Conservation (phyloP, 2,113 vertebrate species). For the Oryzias woworae region DNA sequence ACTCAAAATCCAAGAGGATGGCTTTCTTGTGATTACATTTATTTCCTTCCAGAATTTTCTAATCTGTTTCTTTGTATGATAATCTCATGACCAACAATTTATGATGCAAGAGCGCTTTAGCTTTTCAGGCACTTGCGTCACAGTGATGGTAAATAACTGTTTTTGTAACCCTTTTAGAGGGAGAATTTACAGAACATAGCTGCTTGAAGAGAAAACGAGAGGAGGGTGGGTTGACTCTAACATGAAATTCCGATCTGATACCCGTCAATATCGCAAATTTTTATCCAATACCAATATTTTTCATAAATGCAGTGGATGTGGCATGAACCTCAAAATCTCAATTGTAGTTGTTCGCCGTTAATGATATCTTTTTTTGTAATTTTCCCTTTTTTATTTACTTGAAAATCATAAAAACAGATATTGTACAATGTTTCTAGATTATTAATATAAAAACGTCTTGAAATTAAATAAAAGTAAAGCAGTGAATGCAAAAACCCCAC, state of each 20-base stretch:
- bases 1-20: slow-evolving; percentile 31
- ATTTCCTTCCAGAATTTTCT: not conserved
- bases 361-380: too few species aligned
- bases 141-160: slow-evolving; percentile 1
- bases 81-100: not conserved
- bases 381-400: too few species aligned
- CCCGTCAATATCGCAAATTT: too few species aligned
- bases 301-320: too few species aligned
- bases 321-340: too few species aligned
- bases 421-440: too few species aligned
- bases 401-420: too few species aligned
- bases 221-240: slow-evolving; percentile 45
- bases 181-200: slow-evolving; percentile 25
- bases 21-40: slow-evolving; percentile 11
- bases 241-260: not conserved
- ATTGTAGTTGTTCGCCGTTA: too few species aligned
- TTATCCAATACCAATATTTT: too few species aligned
- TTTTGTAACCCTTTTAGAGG: slow-evolving; percentile 18
- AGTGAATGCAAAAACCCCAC: too few species aligned
- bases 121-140: not conserved
- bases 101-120: not conserved
- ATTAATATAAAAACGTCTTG: too few species aligned
- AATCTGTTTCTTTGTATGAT: not conserved
- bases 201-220: slow-evolving; percentile 29
- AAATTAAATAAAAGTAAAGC: too few species aligned